Base-by-base conservation (phyloP, 2,797 vertebrate genomes). In the Ispidina picta region DNA sequence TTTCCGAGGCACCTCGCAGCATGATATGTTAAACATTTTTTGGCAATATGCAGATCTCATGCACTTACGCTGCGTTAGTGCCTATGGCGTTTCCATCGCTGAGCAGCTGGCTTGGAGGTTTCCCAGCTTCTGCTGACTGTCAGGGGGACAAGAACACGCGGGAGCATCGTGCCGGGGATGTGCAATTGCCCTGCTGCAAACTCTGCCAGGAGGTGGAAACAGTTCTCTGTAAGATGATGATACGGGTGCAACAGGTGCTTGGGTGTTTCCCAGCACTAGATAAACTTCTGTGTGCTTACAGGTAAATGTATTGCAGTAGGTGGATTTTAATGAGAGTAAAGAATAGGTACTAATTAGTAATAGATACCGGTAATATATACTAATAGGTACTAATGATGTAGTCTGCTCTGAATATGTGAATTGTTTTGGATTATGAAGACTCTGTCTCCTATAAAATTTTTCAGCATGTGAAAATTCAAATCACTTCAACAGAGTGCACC, bases 1-100 rank as follows among this genome's bases (percentile, higher is more conserved):
- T 29, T 44, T 63, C 2, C 9, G 6, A 26, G 43, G 59, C 20
- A 0, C 25, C 55, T 31, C 15, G 0, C 37, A 5, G 68, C 56
- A 1, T 2, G 1, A 0, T 2, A 3, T 2, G 0, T 1, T 2
- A 25, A 10, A 22, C 35, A 0, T 11, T 39, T 39, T 78, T 15
- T 15, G 78, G 52, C 28, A 7, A 4, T 4, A 2, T 0, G 15
- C 7, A 0, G 8, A 6, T 20, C 7, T 0, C 15, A 0, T 1
- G 39, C 14, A 0, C 48, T 26, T 3, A 5, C 4, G 0, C 15
- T 2, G 26, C 8, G 0, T 1, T 6, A 74, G 51, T 37, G 43
- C 65, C 68, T 1, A 0, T 3, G 88, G 21, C 25, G 0, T 31
- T 18, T 23, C 1, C 39, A 0, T 3, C 2, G 46, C 41, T 3